phyloP scores from a whole-genome alignment of 2,113 vertebrate genomes.

The Dascyllus trimaculatus region DNA sequence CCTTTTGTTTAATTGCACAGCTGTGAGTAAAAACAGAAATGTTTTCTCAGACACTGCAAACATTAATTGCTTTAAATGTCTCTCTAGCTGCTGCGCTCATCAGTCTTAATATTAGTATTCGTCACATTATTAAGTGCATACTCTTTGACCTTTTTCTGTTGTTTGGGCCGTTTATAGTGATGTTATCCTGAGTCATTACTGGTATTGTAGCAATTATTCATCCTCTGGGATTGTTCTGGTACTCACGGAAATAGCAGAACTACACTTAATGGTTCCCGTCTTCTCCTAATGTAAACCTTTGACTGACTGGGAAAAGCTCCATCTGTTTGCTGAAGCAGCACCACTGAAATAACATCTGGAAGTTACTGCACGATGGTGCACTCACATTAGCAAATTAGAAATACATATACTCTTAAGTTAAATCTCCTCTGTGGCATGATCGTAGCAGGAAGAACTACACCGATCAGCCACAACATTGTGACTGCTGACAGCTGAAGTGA shows the following conservation, averaged over 20 bases:
- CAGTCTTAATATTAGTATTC: slow-evolving; percentile 49
- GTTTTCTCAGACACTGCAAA: slow-evolving; percentile 4
- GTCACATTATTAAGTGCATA: slow-evolving; percentile 47
- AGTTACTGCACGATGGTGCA: slow-evolving; percentile 5
- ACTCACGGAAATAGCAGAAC: slow-evolving; percentile 48
- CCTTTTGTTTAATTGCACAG: slow-evolving; percentile 55
- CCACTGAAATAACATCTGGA: slow-evolving; percentile 26
- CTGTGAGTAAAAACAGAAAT: slow-evolving; percentile 50
- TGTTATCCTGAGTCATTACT: slow-evolving; percentile 58
- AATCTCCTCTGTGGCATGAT: background rate
- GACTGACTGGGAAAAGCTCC: slow-evolving; percentile 37
- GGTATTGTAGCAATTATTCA: slow-evolving; percentile 60
- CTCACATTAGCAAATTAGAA: slow-evolving; percentile 3
- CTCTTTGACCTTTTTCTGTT: slow-evolving; percentile 42
- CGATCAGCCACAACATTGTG: too few species aligned
- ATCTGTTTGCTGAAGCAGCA: slow-evolving; percentile 54
- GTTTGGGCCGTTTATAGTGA: slow-evolving; percentile 44
- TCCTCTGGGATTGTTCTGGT: slow-evolving; percentile 52
- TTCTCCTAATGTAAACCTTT: slow-evolving; percentile 55
- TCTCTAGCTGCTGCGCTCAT: slow-evolving; percentile 20
- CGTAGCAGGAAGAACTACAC: background rate
- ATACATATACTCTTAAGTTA: background rate
- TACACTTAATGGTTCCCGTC: slow-evolving; percentile 58
- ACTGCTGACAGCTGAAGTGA: too few species aligned
- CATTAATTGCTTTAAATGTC: slow-evolving; percentile 55